These are phyloP conservation scores for Hirtodrosophila confusa DNA, from an alignment of 2,888 invertebrate species.

Conservation along the genomic window DNA sequence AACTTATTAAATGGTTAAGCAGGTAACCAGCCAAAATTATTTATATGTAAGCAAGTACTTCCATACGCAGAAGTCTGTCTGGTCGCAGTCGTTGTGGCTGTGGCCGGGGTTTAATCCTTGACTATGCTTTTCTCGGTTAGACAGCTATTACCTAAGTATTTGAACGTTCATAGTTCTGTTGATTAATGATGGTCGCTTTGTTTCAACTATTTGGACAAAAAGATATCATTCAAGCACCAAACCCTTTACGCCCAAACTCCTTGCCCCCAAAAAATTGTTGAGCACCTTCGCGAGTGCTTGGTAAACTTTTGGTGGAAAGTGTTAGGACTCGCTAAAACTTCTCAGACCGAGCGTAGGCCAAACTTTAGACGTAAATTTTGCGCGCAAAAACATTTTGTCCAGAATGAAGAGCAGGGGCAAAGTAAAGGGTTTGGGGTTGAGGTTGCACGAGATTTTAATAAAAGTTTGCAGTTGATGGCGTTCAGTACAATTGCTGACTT, in stretches of 20 bases:
- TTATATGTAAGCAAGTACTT: no score
- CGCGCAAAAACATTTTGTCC: background rate
- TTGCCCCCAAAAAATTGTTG: background rate
- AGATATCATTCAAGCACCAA: background rate
- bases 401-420: background rate
- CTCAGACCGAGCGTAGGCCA: background rate
- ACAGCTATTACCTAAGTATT: background rate
- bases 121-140: background rate
- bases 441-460: background rate
- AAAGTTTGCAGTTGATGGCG: conserved; percentile 9
- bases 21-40: no score
- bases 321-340: background rate
- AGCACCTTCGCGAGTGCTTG: background rate
- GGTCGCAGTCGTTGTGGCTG: background rate
- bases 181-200: conserved; percentile 36
- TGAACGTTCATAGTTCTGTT: background rate
- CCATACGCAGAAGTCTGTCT: no score
- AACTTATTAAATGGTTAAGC: no score
- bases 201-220: conserved; percentile 1
- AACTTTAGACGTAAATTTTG: conserved; percentile 27
- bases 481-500: conserved; percentile 5
- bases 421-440: background rate
- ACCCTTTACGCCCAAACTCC: background rate
- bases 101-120: background rate
- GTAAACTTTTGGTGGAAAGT: conserved; percentile 6